Conservation (phyloP, 2,113 vertebrate species). For the Platycercus adscitus region DNA sequence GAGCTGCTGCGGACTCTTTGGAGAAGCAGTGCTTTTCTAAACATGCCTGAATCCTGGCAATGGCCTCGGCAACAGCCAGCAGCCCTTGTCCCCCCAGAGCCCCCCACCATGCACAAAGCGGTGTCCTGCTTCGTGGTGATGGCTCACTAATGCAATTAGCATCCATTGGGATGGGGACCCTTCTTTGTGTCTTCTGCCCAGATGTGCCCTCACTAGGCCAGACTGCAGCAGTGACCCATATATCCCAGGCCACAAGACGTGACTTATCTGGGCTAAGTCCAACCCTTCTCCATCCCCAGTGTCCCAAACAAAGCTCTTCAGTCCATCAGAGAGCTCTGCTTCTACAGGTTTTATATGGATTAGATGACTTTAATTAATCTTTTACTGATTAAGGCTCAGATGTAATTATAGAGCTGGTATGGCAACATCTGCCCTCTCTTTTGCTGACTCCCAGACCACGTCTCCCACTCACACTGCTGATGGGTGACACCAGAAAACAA, state of each 20-base stretch:
- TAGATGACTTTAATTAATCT: neutral
- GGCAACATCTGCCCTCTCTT: neutral
- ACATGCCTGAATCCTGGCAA: neutral
- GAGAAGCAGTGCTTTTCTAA: neutral
- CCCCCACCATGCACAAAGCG: neutral
- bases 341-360: neutral
- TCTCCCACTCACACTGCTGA: neutral
- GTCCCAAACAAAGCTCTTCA: neutral
- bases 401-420: neutral
- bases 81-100: fast-evolving
- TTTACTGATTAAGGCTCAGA: neutral
- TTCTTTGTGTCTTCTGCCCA: neutral
- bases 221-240: fast-evolving
- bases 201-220: neutral
- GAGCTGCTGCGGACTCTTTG: neutral
- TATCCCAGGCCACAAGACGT: fast-evolving
- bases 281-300: neutral
- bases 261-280: neutral
- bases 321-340: neutral
- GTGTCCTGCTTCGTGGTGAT: fast-evolving
- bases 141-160: neutral
- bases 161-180: fast-evolving
- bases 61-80: neutral
- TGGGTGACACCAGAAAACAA: neutral
- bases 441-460: neutral